Base-by-base conservation (phyloP, 53 echinoderm and acorn worm genomes). In the Zoroaster sp. region DNA sequence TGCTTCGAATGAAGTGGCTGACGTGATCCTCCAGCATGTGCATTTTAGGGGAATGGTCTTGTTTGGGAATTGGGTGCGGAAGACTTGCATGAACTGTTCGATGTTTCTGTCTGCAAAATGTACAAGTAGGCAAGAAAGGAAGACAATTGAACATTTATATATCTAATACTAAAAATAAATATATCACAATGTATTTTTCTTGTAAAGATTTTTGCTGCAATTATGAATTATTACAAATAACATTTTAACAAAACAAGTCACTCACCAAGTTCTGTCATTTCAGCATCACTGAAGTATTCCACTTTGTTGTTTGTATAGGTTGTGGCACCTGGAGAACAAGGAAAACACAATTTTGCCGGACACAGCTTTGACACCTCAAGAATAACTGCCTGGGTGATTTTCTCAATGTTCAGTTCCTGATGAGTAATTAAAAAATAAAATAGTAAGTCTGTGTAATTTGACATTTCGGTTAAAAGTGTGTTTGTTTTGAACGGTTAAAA, bases 11-110 rank as follows among this genome's bases (percentile, higher is more conserved):
- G 46, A 80, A 80, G 3, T 79, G 88, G 14, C 71, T 71, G 35
- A 78, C 78, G 25, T 91, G 92, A 17, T 25, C 10, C 66, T 88
- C 88, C 30, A 92, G 42, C 41, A 92, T 40, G 43, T 92, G 92
- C 44, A 92, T 80, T 37, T 92, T 92, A 2, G 90, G 0, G 85
- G 72, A 18, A 90, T 31, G 11, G 83, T 59, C 36, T 73, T 72
- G 12, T 30, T 69, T 8, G 49, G 90, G 31, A 90, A 90, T 25
- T 73, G 53, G 1, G 10, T 3, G 30, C 72, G 59, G 73, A 83
- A 90, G 36, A 40, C 5, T 3, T 13, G 15, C 43, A 83, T 83
- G 68, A 83, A 83, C 1, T 18, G 25, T 6, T 69, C 21, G 25
- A 83, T 83, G 32, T 68, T 68, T 1, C 28, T 20, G 1, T 69